Conservation (phyloP, 2,888 invertebrate species). For the Diarsia rubi region DNA sequence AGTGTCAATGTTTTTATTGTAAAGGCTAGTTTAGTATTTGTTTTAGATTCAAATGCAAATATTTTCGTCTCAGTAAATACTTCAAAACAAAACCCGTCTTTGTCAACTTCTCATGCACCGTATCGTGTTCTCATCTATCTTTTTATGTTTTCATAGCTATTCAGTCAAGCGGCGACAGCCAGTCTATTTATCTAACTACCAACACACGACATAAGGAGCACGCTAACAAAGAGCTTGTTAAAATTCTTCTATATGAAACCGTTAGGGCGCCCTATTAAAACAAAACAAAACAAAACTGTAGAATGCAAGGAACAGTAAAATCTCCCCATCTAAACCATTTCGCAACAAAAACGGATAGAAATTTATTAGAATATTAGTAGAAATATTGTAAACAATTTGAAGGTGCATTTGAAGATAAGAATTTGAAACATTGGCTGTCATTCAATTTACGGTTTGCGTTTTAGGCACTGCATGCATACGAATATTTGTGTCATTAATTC, state of each 20-base stretch:
- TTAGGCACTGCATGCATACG: constrained; percentile 28
- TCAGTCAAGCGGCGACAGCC: constrained; percentile 64
- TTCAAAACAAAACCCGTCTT: constrained; percentile 28
- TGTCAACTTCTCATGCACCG: constrained; percentile 40
- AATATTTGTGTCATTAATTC: constrained; percentile 58
- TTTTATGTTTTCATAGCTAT: constrained; percentile 54
- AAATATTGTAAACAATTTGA: constrained; percentile 41
- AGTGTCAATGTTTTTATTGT: constrained; percentile 39
- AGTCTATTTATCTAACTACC: constrained; percentile 63
- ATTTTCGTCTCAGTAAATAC: constrained; percentile 25
- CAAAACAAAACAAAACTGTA: constrained; percentile 79
- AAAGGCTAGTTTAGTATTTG: constrained; percentile 25
- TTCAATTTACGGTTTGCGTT: constrained; percentile 46
- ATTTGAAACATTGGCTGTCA: constrained; percentile 44
- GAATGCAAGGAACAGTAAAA: constrained; percentile 56
- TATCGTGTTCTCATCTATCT: constrained; percentile 58
- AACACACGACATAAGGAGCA: constrained; percentile 72
- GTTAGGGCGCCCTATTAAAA: constrained; percentile 80
- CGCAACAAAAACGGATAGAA: constrained; percentile 45
- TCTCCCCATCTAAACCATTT: constrained; percentile 52
- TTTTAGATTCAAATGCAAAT: constrained; percentile 13
- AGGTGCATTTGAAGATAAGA: constrained; percentile 19
- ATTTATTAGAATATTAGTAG: constrained; percentile 6
- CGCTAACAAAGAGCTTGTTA: constrained; percentile 88
- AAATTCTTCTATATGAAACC: constrained; percentile 82